Evolutionary conservation across 2,888 invertebrate species (phyloP).

Genomic region (Eupithecia tripunctaria): DNA sequence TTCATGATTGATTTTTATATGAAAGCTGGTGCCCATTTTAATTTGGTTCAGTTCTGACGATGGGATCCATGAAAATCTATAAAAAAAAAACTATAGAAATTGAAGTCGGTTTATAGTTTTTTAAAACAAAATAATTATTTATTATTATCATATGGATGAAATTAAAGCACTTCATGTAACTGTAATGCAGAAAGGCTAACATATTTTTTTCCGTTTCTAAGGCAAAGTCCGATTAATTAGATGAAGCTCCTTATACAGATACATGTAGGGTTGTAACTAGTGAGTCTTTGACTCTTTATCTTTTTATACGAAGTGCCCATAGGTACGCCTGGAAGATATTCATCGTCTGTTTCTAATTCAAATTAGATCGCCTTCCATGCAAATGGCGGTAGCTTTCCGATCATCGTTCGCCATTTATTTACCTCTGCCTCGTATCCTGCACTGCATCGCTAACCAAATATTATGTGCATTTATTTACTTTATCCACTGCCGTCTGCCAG

Average conservation of each 20-base stretch:
- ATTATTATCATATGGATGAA: too few relatives aligned
- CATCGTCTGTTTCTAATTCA: constrained; percentile 58
- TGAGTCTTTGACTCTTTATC: constrained; percentile 49
- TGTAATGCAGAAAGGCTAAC: neutral
- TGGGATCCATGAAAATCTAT: too few relatives aligned
- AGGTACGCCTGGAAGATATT: constrained; percentile 29
- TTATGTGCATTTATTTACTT: constrained; percentile 81
- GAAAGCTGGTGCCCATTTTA: too few relatives aligned
- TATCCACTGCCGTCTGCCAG: constrained; percentile 57
- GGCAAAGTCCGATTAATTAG: neutral
- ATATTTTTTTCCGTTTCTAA: neutral
- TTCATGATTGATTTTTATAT: too few relatives aligned
- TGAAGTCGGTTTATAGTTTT: too few relatives aligned
- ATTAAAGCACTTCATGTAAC: neutral
- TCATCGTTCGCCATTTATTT: constrained; percentile 62
- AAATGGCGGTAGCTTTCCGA: constrained; percentile 58
- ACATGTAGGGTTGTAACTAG: neutral
- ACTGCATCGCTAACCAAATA: constrained; percentile 74
- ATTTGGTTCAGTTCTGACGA: too few relatives aligned
- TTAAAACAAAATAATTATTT: neutral
- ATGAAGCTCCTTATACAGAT: neutral
- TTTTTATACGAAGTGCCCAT: constrained; percentile 5
- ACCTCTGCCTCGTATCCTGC: constrained; percentile 58
- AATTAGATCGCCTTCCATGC: constrained; percentile 71
- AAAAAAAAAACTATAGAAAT: too few relatives aligned